Evolutionary conservation across 2,113 vertebrate species (phyloP).

Genomic region (Coturnix japonica): DNA sequence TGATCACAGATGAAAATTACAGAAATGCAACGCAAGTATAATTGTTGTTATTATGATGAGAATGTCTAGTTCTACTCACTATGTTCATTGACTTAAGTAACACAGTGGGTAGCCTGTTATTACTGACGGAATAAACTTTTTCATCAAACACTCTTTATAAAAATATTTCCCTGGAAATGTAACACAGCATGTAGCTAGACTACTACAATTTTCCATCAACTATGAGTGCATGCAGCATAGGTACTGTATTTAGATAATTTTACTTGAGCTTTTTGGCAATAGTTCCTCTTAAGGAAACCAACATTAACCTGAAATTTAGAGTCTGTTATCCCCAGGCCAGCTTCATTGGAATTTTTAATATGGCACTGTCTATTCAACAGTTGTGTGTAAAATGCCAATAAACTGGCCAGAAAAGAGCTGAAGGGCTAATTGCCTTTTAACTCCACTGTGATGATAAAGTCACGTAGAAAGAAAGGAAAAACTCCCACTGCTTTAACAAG

Average conservation of each 20-base stretch:
- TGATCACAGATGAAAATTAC: background rate
- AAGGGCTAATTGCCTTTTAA: slow-evolving; percentile 84
- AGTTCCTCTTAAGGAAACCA: slow-evolving; percentile 61
- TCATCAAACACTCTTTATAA: slow-evolving; percentile 79
- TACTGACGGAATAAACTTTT: slow-evolving; percentile 78
- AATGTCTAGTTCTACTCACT: slow-evolving; percentile 26
- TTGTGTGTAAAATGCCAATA: slow-evolving; percentile 82
- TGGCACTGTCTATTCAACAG: slow-evolving; percentile 78
- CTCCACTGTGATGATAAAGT: slow-evolving; percentile 81
- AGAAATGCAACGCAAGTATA: slow-evolving; percentile 40
- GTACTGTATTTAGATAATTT: slow-evolving; percentile 73
- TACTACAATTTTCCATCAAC: slow-evolving; percentile 75
- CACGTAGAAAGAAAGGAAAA: slow-evolving; percentile 78
- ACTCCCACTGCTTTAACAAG: slow-evolving; percentile 84
- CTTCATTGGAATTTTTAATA: slow-evolving; percentile 80
- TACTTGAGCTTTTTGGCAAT: slow-evolving; percentile 69
- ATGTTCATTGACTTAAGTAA: slow-evolving; percentile 60
- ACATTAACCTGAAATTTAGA: slow-evolving; percentile 66
- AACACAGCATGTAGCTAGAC: slow-evolving; percentile 74
- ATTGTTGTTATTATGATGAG: slow-evolving; percentile 45
- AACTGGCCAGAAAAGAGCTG: slow-evolving; percentile 80
- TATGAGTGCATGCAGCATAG: slow-evolving; percentile 62
- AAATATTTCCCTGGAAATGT: slow-evolving; percentile 81
- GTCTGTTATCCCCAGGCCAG: slow-evolving; percentile 75
- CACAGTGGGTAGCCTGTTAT: slow-evolving; percentile 72